phyloP scores from a whole-genome alignment of 1,140 invertebrate species.

The Drosophila tani region DNA sequence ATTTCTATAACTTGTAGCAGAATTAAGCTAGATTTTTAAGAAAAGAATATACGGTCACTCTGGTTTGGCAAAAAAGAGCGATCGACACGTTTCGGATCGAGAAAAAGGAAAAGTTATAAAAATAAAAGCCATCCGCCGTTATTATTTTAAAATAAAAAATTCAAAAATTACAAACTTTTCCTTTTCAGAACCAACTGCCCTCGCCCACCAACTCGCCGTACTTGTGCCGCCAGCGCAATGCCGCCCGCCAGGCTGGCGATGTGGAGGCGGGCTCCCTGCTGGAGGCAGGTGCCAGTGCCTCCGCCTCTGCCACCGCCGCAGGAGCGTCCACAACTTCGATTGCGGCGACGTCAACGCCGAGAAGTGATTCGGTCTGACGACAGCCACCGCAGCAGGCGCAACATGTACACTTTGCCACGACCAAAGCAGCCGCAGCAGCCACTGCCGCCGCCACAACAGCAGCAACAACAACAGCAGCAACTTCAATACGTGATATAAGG shows the following conservation, averaged over 20 bases:
- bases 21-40: too few species aligned
- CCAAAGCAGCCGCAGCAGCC: constrained; percentile 41
- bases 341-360: constrained; percentile 50
- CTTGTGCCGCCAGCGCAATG: constrained; percentile 90
- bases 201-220: constrained; percentile 92
- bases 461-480: constrained; percentile 19
- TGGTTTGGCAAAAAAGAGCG: too few species aligned
- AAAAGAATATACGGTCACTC: too few species aligned
- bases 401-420: constrained; percentile 66
- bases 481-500: constrained; percentile 73
- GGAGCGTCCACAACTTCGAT: constrained; percentile 32
- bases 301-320: not conserved
- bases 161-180: too few species aligned
- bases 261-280: constrained; percentile 81
- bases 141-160: too few species aligned
- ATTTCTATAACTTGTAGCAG: too few species aligned
- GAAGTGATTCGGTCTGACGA: constrained; percentile 80
- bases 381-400: constrained; percentile 58
- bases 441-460: constrained; percentile 30
- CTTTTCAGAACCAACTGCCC: constrained; percentile 88
- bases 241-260: constrained; percentile 84
- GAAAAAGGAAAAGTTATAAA: too few species aligned
- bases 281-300: constrained; percentile 48
- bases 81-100: too few species aligned
- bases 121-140: too few species aligned